Evolutionary conservation across 1,140 invertebrate genomes (phyloP).

Genomic region (Phortica variegata): DNA sequence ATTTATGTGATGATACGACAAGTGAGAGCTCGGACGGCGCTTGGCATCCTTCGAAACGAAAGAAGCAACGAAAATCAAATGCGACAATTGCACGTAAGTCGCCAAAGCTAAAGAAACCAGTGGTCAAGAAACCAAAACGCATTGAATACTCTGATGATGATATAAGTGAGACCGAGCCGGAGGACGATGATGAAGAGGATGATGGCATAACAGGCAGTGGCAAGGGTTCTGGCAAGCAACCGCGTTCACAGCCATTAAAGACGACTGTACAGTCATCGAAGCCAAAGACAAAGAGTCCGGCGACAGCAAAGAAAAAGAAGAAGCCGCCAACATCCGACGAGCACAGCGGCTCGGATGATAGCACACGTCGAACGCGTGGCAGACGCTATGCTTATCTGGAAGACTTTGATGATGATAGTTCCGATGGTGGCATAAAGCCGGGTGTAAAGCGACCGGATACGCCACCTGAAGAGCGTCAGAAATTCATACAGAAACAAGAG

Average conservation of each 20-base stretch:
- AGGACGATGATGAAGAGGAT: conserved; percentile 44
- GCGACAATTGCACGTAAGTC: conserved; percentile 35
- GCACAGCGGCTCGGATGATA: conserved; percentile 52
- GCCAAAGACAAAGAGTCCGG: conserved; percentile 20
- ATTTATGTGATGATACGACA: conserved; percentile 57
- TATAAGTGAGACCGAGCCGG: conserved; percentile 47
- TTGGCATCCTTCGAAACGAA: conserved; percentile 47
- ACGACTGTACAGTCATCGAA: conserved; percentile 20
- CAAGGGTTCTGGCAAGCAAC: conserved; percentile 50
- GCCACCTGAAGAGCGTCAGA: conserved; percentile 53
- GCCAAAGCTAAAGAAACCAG: conserved; percentile 39
- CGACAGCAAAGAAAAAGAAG: conserved; percentile 32
- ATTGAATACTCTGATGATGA: conserved; percentile 50
- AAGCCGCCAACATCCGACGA: conserved; percentile 32
- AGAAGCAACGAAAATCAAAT: conserved; percentile 32
- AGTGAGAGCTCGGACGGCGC: conserved; percentile 46
- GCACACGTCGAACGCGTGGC: conserved; percentile 66
- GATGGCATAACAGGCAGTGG: conserved; percentile 31
- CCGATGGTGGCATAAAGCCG: conserved; percentile 62
- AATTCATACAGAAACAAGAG: conserved; percentile 55
- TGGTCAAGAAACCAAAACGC: conserved; percentile 34
- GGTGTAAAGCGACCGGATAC: conserved; percentile 53
- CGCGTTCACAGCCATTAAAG: conserved; percentile 41
- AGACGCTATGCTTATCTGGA: conserved; percentile 73
- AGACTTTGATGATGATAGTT: conserved; percentile 52